Evolutionary conservation across 2,113 vertebrate genomes (phyloP).

Genomic region (Cottus gobio): DNA sequence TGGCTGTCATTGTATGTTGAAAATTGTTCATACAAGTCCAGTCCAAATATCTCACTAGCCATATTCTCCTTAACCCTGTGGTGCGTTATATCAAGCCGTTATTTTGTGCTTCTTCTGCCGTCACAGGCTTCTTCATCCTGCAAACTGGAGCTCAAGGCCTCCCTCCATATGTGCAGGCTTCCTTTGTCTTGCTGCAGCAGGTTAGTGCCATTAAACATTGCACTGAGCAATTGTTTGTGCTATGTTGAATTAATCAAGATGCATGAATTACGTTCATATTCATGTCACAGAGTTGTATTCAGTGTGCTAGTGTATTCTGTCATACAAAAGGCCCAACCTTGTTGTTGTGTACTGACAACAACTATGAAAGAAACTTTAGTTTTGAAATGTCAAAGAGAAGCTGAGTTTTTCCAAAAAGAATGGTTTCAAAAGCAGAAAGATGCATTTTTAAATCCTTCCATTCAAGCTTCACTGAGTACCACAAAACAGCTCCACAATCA

Average conservation of each 20-base stretch:
- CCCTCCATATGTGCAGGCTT: not conserved
- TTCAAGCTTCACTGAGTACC: conserved; percentile 60
- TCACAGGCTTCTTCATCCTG: not conserved
- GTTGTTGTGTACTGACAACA: conserved; percentile 21
- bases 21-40: not conserved
- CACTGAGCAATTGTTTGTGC: not conserved
- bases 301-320: not conserved
- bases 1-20: not conserved
- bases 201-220: not conserved
- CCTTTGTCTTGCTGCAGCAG: not conserved
- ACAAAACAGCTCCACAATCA: conserved; percentile 62
- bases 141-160: not conserved
- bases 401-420: conserved; percentile 41
- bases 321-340: conserved; percentile 10
- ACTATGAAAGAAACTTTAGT: conserved; percentile 20
- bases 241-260: not conserved
- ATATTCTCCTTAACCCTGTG: not conserved
- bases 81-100: not conserved
- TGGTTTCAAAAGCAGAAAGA: conserved; percentile 54
- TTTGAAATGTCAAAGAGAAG: conserved; percentile 37
- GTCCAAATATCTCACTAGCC: not conserved
- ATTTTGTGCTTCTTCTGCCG: not conserved
- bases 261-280: conserved; percentile 1
- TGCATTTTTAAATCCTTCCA: conserved; percentile 56
- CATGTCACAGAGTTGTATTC: not conserved